Evolutionary conservation across 2,113 vertebrate species (phyloP), one percentile per base, ranked within the genome.

Genomic region (Lampris incognitus): DNA sequence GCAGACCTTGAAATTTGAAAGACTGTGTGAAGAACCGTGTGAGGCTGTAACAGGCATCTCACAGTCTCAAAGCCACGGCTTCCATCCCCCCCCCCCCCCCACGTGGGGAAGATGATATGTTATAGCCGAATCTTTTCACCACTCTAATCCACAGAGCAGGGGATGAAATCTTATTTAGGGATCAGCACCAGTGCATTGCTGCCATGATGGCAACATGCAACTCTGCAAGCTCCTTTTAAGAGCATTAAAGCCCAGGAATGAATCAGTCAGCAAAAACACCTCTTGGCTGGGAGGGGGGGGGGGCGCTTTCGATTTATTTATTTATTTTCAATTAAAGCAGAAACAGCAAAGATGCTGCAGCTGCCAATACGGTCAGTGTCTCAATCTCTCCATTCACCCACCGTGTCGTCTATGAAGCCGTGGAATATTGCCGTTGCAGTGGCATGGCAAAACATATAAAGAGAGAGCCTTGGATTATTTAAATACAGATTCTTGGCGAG

Each of bases 121-220:
- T 87, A 87, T 80, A 86, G 88, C 77, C 83, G 85, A 90, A 92
- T 89, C 91, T 88, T 92, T 92, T 90, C 85, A 89, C 76, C 66
- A 13, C 79, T 86, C 76, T 93, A 93, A 93, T 94, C 92, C 92
- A 76, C 42, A 48, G 82, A 91, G 88, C 81, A 66, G 70, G 70
- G 87, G 88, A 85, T 87, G 87, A 88, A 92, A 93, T 93, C 92
- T 92, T 84, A 91, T 94, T 93, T 90, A 74, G 77, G 88, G 91
- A 94, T 94, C 93, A 91, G 89, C 84, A 76, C 76, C 79, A 76
- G 83, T 78, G 84, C 87, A 88, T 91, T 79, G 66, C 79, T 89
- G 87, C 87, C 84, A 81, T 71, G 90, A 92, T 93, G 90, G 87
- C 75, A 88, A 87, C 85, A 87, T 89, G 87, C 90, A 87, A 92